Base-by-base conservation (phyloP, 2,113 vertebrate species). In the Dolichallabes microphthalmus region DNA sequence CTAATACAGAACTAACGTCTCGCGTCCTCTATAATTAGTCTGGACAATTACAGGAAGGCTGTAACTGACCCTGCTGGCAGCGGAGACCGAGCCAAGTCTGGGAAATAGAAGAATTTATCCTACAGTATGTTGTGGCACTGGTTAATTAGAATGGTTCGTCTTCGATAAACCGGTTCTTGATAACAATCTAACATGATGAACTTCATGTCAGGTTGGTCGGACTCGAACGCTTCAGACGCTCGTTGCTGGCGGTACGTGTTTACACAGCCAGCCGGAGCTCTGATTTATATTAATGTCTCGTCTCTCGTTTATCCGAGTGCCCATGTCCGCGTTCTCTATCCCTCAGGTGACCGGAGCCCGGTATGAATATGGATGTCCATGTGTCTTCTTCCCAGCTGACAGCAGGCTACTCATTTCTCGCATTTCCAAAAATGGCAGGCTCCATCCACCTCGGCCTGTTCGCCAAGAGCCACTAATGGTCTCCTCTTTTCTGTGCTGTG, bases 361-460 rank as follows among this genome's bases (percentile, higher is more conserved):
- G 10, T 81, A 86, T 86, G 85, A 86, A 86, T 86, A 86, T 86
- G 85, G 39, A 86, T 86, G 79, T 50, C 85, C 79, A 86, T 86
- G 78, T 86, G 78, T 82, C 69, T 68, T 74, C 45, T 12, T 73
- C 68, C 84, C 27, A 61, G 77, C 50, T 50, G 55, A 86, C 78
- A 81, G 78, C 66, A 80, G 68, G 84, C 57, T 61, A 52, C 58
- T 75, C 35, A 55, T 75, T 86, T 74, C 68, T 75, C 58, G 7
- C 78, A 58, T 86, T 81, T 86, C 78, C 85, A 86, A 81, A 86
- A 81, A 86, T 64, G 79, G 85, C 85, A 79, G 75, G n/a, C 27
- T 85, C 25, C 30, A 45, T 68, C 83, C 75, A 85, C 75, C 83
- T 85, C 39, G 52, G 68, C 68, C 68, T 60, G 78, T 55, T 86